Percentiles rank a stretch among this genome's conserved stretches.
phyloP scores from a whole-genome alignment of 1,140 invertebrate genomes.

The Diorhabda carinulata region DNA sequence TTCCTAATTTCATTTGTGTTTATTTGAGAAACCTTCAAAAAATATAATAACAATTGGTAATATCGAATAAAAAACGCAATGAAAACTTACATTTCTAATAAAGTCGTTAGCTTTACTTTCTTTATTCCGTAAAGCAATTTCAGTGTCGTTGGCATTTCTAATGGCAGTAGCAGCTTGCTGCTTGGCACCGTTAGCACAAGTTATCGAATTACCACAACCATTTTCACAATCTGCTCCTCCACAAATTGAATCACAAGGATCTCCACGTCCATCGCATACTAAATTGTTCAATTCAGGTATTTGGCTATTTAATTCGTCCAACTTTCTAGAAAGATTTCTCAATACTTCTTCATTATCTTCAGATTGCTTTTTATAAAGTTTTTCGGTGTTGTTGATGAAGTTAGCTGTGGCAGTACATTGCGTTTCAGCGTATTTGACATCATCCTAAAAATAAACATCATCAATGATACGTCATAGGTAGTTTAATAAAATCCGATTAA shows the following conservation, averaged over 20 bases:
- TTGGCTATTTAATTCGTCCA: constrained; percentile 63
- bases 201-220: constrained; percentile 77
- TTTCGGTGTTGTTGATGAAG: constrained; percentile 66
- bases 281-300: constrained; percentile 81
- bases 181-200: constrained; percentile 84
- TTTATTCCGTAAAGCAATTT: constrained; percentile 73
- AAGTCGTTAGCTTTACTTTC: constrained; percentile 71
- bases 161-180: constrained; percentile 82
- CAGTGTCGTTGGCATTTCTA: constrained; percentile 78
- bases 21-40: constrained; percentile 36
- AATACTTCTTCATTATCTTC: constrained; percentile 67
- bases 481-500: not conserved
- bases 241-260: constrained; percentile 84
- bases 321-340: constrained; percentile 58
- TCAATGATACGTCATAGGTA: too few relatives aligned
- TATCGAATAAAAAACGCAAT: not conserved
- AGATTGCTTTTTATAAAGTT: constrained; percentile 66
- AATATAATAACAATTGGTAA: not conserved
- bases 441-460: constrained; percentile 48
- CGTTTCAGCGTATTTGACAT: constrained; percentile 71
- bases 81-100: constrained; percentile 55
- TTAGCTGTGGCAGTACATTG: constrained; percentile 80
- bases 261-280: constrained; percentile 80
- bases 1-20: constrained; percentile 41
- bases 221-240: constrained; percentile 87